These are phyloP conservation scores for Dasysyrphus albostriatus DNA, from an alignment of 2,888 invertebrate species.

Conservation along the genomic window DNA sequence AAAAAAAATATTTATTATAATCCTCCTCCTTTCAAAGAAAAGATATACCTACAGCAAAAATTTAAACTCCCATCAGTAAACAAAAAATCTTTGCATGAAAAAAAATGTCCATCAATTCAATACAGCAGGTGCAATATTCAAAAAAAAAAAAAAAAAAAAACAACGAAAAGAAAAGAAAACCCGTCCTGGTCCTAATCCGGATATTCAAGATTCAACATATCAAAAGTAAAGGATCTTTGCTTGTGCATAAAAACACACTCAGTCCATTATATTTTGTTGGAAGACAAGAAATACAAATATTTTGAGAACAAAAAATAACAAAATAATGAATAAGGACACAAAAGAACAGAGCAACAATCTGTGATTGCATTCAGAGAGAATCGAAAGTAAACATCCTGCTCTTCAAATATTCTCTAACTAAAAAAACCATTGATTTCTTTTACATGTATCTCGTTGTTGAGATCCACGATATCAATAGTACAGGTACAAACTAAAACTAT, in stretches of 20 bases:
- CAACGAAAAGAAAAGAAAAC: conserved; percentile 20
- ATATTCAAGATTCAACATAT: conserved; percentile 57
- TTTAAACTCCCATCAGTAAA: conserved; percentile 21
- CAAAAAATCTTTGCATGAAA: conserved; percentile 52
- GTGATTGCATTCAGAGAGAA: conserved; percentile 65
- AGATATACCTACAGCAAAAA: conserved; percentile 5
- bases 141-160: not conserved
- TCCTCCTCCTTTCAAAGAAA: conserved; percentile 18
- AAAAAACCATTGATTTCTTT: conserved; percentile 12
- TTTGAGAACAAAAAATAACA: conserved; percentile 13
- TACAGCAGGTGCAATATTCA: conserved; percentile 63
- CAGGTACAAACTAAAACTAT: not conserved
- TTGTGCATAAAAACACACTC: conserved; percentile 23
- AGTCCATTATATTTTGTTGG: conserved; percentile 59
- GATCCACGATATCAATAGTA: not conserved
- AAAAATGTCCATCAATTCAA: conserved; percentile 59
- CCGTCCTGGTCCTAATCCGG: conserved; percentile 54
- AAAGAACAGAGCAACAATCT: conserved; percentile 36
- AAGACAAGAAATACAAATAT: conserved; percentile 51
- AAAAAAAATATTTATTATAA: conserved; percentile 10
- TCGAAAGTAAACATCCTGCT: conserved; percentile 72
- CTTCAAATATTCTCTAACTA: conserved; percentile 33
- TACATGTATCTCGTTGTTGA: conserved; percentile 24
- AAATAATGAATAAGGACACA: conserved; percentile 42
- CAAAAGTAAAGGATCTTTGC: not conserved